Conservation (phyloP, 2,888 invertebrate species). For the Drosophila suboccidentalis region DNA sequence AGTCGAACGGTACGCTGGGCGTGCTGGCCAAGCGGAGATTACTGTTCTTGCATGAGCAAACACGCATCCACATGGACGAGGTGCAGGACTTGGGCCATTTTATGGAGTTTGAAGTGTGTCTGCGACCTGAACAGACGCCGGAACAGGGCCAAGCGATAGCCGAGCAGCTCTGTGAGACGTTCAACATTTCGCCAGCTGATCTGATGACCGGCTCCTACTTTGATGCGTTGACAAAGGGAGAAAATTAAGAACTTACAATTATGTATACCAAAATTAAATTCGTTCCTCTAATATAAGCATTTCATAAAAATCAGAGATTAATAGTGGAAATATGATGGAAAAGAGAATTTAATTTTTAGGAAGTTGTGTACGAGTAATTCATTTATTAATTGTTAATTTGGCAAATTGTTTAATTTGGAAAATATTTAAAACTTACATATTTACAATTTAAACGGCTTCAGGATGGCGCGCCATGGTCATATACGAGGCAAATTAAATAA, state of each 20-base stretch:
- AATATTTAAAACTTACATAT: slow-evolving; percentile 12
- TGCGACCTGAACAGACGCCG: slow-evolving; percentile 86
- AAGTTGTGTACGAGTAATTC: slow-evolving; percentile 1
- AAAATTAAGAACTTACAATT: not conserved
- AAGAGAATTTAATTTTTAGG: not conserved
- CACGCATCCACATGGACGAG: slow-evolving; percentile 93
- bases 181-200: slow-evolving; percentile 86
- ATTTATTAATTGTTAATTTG: slow-evolving; percentile 40
- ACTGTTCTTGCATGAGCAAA: slow-evolving; percentile 92
- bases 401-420: slow-evolving; percentile 16
- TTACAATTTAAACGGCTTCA: slow-evolving; percentile 14
- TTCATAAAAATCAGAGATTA: not conserved
- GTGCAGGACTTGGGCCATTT: slow-evolving; percentile 90
- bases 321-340: not conserved
- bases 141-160: slow-evolving; percentile 88
- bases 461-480: not conserved
- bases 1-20: slow-evolving; percentile 90
- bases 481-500: not conserved
- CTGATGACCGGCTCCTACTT: slow-evolving; percentile 88
- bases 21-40: slow-evolving; percentile 91
- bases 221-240: slow-evolving; percentile 83
- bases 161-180: slow-evolving; percentile 86
- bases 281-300: not conserved
- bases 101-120: slow-evolving; percentile 89
- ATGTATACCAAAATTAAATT: not conserved